Percentiles rank a stretch among this genome's conserved stretches.
phyloP scores from a whole-genome alignment of 2,888 invertebrate genomes.

The Protophormia terraenovae region DNA sequence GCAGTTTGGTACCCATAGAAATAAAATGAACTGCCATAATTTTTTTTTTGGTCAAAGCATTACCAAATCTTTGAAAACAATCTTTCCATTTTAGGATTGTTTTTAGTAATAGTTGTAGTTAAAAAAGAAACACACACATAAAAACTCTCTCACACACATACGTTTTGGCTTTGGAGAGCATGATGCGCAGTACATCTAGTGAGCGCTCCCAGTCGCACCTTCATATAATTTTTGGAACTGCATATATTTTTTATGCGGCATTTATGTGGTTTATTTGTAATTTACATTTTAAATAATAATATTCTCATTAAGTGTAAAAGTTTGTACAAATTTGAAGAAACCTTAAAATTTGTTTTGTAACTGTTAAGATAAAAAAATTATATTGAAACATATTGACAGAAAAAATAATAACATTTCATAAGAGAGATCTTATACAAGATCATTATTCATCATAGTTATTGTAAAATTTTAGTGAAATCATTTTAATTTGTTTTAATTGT shows the following conservation, averaged over 20 bases:
- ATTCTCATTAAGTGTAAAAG: conserved; percentile 59
- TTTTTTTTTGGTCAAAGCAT: conserved; percentile 51
- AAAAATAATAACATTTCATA: conserved; percentile 13
- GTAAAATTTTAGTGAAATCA: conserved; percentile 36
- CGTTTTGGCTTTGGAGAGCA: conserved; percentile 9
- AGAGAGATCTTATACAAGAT: not conserved
- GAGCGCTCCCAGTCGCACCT: conserved; percentile 29
- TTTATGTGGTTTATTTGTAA: conserved; percentile 58
- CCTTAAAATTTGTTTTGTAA: conserved; percentile 43
- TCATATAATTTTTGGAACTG: conserved; percentile 51
- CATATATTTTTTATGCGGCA: conserved; percentile 61
- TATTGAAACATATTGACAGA: not conserved
- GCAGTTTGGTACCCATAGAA: conserved; percentile 46
- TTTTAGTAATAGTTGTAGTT: conserved; percentile 48
- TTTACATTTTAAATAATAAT: conserved; percentile 33
- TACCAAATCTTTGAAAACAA: conserved; percentile 50
- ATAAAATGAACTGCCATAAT: conserved; percentile 31
- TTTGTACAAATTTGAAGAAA: conserved; percentile 49
- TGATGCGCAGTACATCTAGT: not conserved
- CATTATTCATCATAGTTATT: not conserved
- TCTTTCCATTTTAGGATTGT: conserved; percentile 56
- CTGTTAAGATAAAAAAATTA: conserved; percentile 11
- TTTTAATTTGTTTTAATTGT: conserved; percentile 47
- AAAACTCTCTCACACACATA: conserved; percentile 10
- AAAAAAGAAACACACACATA: conserved; percentile 8